Evolutionary conservation across 2,797 vertebrate species (phyloP), one percentile per base, ranked within the genome.

Genomic region (Amniataba percoides): DNA sequence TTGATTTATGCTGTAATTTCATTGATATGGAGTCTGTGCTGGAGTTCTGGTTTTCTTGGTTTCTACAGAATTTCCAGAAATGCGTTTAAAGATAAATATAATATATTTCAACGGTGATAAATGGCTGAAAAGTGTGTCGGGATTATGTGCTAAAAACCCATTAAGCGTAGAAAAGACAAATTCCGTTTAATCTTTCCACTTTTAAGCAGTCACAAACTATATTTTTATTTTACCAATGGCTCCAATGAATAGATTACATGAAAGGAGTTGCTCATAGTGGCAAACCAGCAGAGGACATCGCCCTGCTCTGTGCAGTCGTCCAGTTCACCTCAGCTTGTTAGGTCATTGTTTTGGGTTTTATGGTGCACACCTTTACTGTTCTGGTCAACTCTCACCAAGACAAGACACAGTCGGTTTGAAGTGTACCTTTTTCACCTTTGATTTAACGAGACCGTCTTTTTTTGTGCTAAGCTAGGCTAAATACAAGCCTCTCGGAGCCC

Each of bases 1-100:
- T 45, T 84, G 85, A 90, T 85, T 88, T 64, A 83, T 86, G 61
- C 56, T 39, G 55, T 80, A 68, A 83, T 91, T 82, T 74, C 51
- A 71, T 7, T n/a, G 42, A 4, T 2, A 58, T 31, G 34, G 52
- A 65, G 57, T 67, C 31, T 64, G 52, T 64, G 23, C 59, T 36
- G 21, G 12, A 70, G 49, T 40, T 71, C 43, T 48, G 40, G 80
- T 61, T 63, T 63, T 48, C 55, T 74, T 52, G 5, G 36, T 46
- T 84, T 76, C 40, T 42, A 61, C 49, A 52, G n/a, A 58, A 68
- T 70, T 74, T 77, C n/a, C n/a, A 75, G 51, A 27, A 76, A 31
- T 19, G 51, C 55, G 31, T 3, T 16, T 53, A 64, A 74, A 64
- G 15, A n/a, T 68, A 74, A 75, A 71, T 34, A 21, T 53, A 69